A percentile compares a stretch with the other conserved stretches of the same genome.
phyloP scores from a whole-genome alignment of 2,888 invertebrate genomes.

The Acronicta psi region DNA sequence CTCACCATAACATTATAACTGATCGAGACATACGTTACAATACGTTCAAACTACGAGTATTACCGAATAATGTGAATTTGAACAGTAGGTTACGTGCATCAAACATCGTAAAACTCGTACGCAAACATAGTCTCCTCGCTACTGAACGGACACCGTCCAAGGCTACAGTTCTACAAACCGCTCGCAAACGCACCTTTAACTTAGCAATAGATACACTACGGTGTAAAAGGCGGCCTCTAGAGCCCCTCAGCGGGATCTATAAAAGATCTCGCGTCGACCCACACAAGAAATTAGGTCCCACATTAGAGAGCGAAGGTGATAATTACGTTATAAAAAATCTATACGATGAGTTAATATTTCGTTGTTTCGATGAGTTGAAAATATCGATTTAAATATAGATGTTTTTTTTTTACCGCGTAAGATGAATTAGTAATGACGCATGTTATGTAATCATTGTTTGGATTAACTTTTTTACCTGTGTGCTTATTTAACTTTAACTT shows the following conservation, averaged over 20 bases:
- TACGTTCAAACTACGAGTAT: too few relatives aligned
- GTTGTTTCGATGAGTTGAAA: conserved; percentile 73
- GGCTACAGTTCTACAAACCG: too few relatives aligned
- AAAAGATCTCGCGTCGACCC: conserved; percentile 82
- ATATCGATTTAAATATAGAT: conserved; percentile 72
- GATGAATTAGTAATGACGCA: conserved; percentile 25
- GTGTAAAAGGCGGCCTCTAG: conserved; percentile 68
- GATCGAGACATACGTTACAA: too few relatives aligned
- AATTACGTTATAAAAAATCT: conserved; percentile 86
- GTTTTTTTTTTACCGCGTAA: conserved; percentile 54
- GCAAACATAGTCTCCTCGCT: too few relatives aligned
- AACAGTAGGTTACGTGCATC: too few relatives aligned
- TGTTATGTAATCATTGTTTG: conserved; percentile 35
- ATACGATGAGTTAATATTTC: conserved; percentile 84
- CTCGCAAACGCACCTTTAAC: background rate
- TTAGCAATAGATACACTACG: conserved; percentile 48
- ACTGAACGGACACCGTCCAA: too few relatives aligned
- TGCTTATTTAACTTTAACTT: too few relatives aligned
- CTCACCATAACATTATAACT: too few relatives aligned
- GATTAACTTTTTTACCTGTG: conserved; percentile 10
- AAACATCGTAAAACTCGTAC: too few relatives aligned
- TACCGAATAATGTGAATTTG: too few relatives aligned
- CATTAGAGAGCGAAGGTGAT: conserved; percentile 86
- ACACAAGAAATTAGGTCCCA: conserved; percentile 86
- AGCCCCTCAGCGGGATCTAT: conserved; percentile 75